Evolutionary conservation across 2,797 vertebrate species (phyloP), one percentile per base, ranked within the genome.

Genomic region (Argentina silus): DNA sequence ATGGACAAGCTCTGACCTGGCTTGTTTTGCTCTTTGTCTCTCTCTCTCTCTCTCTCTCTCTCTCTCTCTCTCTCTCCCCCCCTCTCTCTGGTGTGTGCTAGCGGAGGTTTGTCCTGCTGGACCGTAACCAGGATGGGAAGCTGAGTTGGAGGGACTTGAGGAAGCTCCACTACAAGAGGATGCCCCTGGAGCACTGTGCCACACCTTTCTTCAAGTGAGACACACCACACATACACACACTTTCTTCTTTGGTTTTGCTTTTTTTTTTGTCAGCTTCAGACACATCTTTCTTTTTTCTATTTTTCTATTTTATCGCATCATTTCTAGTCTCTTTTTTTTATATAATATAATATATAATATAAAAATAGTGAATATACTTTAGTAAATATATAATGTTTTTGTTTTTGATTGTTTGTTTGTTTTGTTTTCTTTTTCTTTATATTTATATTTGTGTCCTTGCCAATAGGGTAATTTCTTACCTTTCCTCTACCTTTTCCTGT

Each of bases 91-190:
- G 44, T 1, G 42, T 23, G 19, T 61, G 51, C 11, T 69, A 94
- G 88, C 67, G 80, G 80, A 83, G 77, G 80, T 86, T 90, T 73
- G 45, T 36, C 4, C 15, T 76, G 27, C 75, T 92, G 81, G 87
- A 93, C 82, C 82, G 74, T 48, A 94, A 93, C 75, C 82, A 73
- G 78, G 92, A 90, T 45, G 87, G 90, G 66, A 89, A 88, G 71
- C 45, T 85, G 78, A 89, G 82, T 70, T 86, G 79, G 64, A 85
- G 86, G 77, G 92, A 93, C 77, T 83, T 92, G 78, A 88, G 51
- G 84, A 94, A 92, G 73, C 75, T 93, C 70, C 70, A 44, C 66
- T 90, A 92, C 65, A 92, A 90, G 75, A 83, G 78, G 79, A 89
- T 93, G 89, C 86, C 86, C 36, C 71, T 90, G 73, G 88, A 91